phyloP scores from a whole-genome alignment of 2,113 vertebrate species.

The Carollia perspicillata region DNA sequence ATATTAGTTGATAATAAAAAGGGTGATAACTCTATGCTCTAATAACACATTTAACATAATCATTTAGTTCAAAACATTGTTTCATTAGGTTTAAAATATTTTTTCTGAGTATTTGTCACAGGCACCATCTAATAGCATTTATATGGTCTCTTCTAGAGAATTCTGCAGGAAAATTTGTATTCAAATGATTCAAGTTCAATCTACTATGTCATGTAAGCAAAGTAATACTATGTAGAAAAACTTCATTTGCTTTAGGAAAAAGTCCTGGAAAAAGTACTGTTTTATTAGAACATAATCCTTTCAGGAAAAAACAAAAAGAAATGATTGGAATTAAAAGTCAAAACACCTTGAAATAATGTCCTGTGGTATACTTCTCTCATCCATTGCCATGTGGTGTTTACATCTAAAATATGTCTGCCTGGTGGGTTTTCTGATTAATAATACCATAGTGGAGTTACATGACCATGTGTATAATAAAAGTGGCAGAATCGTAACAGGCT shows the following conservation, averaged over 20 bases:
- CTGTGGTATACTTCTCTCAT: neutral
- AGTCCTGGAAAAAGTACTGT: neutral
- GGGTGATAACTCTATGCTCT: constrained; percentile 59
- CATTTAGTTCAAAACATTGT: constrained; percentile 70
- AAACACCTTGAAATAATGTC: constrained; percentile 10
- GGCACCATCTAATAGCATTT: neutral
- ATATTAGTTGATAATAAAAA: constrained; percentile 71
- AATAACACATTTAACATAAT: constrained; percentile 81
- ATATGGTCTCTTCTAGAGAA: neutral
- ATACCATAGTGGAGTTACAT: neutral
- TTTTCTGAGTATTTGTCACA: constrained; percentile 56
- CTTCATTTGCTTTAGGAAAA: neutral
- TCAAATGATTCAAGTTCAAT: neutral
- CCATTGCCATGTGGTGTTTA: neutral
- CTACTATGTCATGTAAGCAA: neutral
- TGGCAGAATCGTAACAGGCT: neutral
- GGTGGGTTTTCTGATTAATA: neutral
- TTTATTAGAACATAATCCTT: neutral
- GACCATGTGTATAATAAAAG: neutral
- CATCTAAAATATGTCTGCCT: neutral
- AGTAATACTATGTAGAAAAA: neutral
- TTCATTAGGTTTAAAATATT: constrained; percentile 74
- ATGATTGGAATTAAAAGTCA: neutral
- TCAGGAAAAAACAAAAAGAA: neutral
- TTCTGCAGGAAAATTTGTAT: constrained; percentile 32